phyloP scores from a whole-genome alignment of 2,113 vertebrate species.

The Gadus macrocephalus region DNA sequence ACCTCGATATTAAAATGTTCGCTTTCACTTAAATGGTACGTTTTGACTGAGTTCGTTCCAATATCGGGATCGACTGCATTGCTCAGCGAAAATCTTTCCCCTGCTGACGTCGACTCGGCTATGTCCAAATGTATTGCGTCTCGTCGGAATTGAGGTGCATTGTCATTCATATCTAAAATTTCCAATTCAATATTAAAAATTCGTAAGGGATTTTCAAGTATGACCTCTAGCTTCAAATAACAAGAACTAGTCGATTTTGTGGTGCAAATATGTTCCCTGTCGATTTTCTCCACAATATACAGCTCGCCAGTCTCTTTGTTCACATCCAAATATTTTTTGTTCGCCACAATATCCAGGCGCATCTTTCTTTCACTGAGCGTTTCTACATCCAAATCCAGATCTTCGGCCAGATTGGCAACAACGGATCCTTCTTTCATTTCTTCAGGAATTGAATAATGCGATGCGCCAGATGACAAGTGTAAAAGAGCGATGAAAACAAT shows the following conservation, averaged over 20 bases:
- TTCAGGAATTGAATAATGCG: constrained; percentile 68
- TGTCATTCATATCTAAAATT: constrained; percentile 65
- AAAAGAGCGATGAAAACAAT: not conserved
- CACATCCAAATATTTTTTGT: constrained; percentile 72
- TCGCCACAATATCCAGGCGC: constrained; percentile 41
- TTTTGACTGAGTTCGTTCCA: constrained; percentile 50
- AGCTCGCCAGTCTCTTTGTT: constrained; percentile 77
- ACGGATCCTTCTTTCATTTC: constrained; percentile 73
- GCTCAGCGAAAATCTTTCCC: constrained; percentile 62
- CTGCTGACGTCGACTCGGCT: constrained; percentile 35
- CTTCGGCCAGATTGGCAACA: constrained; percentile 70
- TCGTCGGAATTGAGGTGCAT: constrained; percentile 60
- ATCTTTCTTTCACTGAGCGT: constrained; percentile 57
- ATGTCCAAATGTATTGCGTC: constrained; percentile 68
- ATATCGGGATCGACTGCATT: constrained; percentile 66
- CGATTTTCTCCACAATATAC: constrained; percentile 67
- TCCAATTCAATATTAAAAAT: constrained; percentile 72
- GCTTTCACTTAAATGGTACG: constrained; percentile 54
- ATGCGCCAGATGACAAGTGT: constrained; percentile 12
- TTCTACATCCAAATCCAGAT: constrained; percentile 66
- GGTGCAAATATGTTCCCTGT: constrained; percentile 62
- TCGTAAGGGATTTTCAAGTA: constrained; percentile 61
- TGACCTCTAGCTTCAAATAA: constrained; percentile 67
- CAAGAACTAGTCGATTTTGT: constrained; percentile 44
- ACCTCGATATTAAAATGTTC: constrained; percentile 59